phyloP scores from a whole-genome alignment of 2,888 invertebrate species.

The Aphidius colemani region DNA sequence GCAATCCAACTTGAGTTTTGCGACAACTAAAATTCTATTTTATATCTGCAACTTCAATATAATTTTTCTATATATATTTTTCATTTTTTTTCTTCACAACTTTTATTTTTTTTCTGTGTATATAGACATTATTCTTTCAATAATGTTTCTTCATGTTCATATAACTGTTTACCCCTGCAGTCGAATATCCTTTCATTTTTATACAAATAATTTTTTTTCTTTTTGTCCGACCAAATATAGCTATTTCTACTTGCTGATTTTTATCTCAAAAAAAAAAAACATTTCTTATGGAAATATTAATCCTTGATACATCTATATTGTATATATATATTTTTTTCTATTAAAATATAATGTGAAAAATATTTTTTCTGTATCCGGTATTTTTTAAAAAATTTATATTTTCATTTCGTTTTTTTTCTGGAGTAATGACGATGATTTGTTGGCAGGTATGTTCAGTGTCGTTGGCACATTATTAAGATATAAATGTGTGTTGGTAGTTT shows the following conservation, averaged over 20 bases:
- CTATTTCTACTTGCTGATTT: conserved; percentile 20
- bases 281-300: conserved; percentile 18
- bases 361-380: neutral
- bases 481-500: neutral
- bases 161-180: conserved; percentile 21
- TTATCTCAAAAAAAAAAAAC: conserved; percentile 12
- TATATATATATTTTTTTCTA: conserved; percentile 4
- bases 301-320: conserved; percentile 18
- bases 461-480: neutral
- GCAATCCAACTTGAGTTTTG: conserved; percentile 59
- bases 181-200: conserved; percentile 1
- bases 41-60: conserved; percentile 35
- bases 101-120: conserved; percentile 2
- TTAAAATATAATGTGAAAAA: neutral
- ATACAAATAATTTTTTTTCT: neutral
- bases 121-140: conserved; percentile 18
- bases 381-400: too few relatives aligned
- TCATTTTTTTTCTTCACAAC: conserved; percentile 26
- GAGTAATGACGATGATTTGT: neutral
- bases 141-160: conserved; percentile 19
- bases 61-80: conserved; percentile 37
- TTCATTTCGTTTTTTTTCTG: neutral
- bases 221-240: neutral
- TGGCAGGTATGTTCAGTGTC: too few relatives aligned
- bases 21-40: conserved; percentile 55